phyloP scores from a whole-genome alignment of 2,113 vertebrate species.

The Progne subis region DNA sequence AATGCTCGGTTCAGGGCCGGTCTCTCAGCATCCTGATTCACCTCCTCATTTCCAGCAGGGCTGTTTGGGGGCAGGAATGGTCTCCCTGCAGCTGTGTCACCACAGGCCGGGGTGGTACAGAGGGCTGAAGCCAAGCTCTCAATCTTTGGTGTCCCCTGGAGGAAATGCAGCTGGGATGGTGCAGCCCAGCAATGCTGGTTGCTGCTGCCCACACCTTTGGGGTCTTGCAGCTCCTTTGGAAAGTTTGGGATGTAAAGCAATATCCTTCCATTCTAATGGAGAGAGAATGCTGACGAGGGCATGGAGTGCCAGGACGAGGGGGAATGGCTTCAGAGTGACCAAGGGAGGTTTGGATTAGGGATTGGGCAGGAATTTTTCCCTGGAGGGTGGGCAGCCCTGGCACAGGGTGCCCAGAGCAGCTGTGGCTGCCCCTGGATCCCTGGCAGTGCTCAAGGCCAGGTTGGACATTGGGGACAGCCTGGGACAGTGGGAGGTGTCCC shows the following conservation, averaged over 20 bases:
- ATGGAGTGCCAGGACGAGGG: not conserved
- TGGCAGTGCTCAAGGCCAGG: not conserved
- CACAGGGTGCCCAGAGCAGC: not conserved
- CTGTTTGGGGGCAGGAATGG: not conserved
- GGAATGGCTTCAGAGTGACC: not conserved
- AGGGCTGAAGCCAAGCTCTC: not conserved
- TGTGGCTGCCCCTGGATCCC: not conserved
- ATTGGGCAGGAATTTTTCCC: not conserved
- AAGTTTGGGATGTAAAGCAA: not conserved
- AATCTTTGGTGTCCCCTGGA: fast-evolving
- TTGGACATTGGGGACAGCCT: fast-evolving
- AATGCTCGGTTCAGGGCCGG: not conserved
- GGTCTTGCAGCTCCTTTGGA: not conserved
- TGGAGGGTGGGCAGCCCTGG: not conserved
- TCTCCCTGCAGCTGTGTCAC: not conserved
- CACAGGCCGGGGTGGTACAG: not conserved
- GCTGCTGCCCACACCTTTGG: not conserved
- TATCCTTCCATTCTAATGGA: not conserved
- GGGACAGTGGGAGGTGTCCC: not conserved
- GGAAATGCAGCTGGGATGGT: not conserved
- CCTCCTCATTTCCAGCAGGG: not conserved
- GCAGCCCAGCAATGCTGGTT: fast-evolving
- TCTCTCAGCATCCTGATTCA: not conserved
- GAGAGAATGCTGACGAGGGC: not conserved
- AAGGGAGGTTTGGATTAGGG: not conserved